Base-by-base conservation (phyloP, 2,797 vertebrate genomes). In the Danio choprae region DNA sequence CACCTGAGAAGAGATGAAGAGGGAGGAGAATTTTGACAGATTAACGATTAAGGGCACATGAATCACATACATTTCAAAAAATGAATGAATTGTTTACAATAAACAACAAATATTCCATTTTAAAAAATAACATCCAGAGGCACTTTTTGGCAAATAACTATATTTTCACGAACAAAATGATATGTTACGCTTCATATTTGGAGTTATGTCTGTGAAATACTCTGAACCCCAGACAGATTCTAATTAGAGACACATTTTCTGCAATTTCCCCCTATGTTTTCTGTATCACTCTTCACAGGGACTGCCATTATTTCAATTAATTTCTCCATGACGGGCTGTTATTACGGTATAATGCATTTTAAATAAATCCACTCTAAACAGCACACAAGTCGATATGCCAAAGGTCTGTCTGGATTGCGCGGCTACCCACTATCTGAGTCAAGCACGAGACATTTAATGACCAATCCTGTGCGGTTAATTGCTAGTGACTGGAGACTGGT, bases 401-500 rank as follows among this genome's bases (percentile, higher is more conserved):
- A 59, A 29, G 69, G 51, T 22, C 20, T 29, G 40, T 5, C 40
- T 16, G 13, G 18, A 1, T 44, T 9, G 1, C 4, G 50, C 0
- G 53, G 56, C 20, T 16, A 11, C 41, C n/a, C 9, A 20, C 6
- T 20, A 59, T 2, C 13, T 73, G 20, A 58, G 44, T 46, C 20
- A 11, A 73, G 40, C 70, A 58, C 2, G 15, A 72, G 20, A 46
- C 15, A 6, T 22, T n/a, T 65, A 36, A 83, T 77, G 10, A 55
- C 70, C 64, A 22, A 50, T 58, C 70, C 76, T 5, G 8, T 65
- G 71, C 59, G 9, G 44, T 36, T 41, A 64, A 74, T 62, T 62
- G 74, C 40, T 43, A 70, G 29, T 38, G 70, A 55, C 36, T 56
- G 43, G 63, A 82, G 77, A 68, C 44, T 20, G 41, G 41, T 40